These are phyloP conservation scores for Apocheima hispidaria DNA, from an alignment of 2,888 invertebrate species.

Conservation along the genomic window DNA sequence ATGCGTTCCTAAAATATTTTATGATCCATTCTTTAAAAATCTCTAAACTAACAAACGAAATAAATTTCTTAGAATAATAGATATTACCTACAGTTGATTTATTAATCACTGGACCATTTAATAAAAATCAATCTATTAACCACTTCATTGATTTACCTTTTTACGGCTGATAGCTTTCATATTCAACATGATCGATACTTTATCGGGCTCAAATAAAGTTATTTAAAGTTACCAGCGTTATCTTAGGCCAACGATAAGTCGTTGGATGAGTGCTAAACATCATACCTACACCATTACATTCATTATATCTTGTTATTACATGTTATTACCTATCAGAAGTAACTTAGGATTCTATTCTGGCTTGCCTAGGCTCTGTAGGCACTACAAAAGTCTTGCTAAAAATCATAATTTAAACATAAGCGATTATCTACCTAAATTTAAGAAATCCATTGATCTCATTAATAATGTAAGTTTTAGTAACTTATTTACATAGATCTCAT, in stretches of 20 bases:
- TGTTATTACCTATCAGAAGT: too few relatives aligned
- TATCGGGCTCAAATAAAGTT: background rate
- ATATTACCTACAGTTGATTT: background rate
- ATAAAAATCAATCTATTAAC: background rate
- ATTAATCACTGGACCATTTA: background rate
- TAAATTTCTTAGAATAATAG: background rate
- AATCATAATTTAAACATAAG: too few relatives aligned
- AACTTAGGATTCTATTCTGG: too few relatives aligned
- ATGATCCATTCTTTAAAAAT: too few relatives aligned
- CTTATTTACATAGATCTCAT: too few relatives aligned
- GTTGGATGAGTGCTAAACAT: constrained; percentile 5
- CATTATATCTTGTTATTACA: too few relatives aligned
- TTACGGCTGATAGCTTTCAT: background rate
- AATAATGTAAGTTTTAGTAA: too few relatives aligned
- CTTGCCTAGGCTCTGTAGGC: too few relatives aligned
- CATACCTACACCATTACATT: too few relatives aligned
- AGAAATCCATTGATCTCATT: too few relatives aligned
- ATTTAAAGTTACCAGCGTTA: background rate
- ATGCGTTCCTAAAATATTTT: too few relatives aligned
- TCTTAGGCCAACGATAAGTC: background rate
- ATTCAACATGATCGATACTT: background rate
- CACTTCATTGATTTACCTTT: background rate
- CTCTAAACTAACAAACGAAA: background rate
- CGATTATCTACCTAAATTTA: too few relatives aligned
- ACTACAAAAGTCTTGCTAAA: background rate